These are phyloP conservation scores for Escarpia spicata DNA, from an alignment of 2,888 invertebrate species.

Conservation along the genomic window DNA sequence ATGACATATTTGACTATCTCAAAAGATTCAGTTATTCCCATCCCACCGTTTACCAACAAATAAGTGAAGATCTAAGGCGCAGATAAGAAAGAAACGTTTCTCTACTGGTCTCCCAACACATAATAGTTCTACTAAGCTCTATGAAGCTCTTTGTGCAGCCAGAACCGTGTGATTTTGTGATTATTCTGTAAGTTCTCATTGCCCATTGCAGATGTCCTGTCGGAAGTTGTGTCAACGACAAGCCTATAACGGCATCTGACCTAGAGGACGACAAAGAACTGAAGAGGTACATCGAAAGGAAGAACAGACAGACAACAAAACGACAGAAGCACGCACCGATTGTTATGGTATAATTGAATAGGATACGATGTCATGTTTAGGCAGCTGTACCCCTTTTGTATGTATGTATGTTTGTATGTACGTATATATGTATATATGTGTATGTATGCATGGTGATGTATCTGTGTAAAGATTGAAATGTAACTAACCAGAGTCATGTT, in stretches of 20 bases:
- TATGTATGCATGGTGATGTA: not conserved
- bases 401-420: no score
- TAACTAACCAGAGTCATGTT: not conserved
- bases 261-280: slow-evolving; percentile 56
- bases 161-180: not conserved
- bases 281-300: slow-evolving; percentile 47
- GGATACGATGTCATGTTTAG: not conserved
- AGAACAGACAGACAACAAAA: not conserved
- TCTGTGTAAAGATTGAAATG: not conserved
- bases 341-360: not conserved
- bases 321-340: not conserved
- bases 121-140: not conserved
- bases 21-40: no score
- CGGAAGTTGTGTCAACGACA: slow-evolving; percentile 54
- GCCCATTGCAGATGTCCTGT: slow-evolving; percentile 54
- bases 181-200: not conserved
- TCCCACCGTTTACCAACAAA: no score
- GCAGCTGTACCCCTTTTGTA: not conserved
- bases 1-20: no score
- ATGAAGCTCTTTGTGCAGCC: not conserved
- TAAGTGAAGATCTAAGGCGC: no score
- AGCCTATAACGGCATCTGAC: slow-evolving; percentile 46
- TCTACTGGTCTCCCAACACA: not conserved
- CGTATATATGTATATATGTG: no score
- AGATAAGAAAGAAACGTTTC: no score